Evolutionary conservation across 1,140 invertebrate genomes (phyloP).

Genomic region (Apis dorsata): DNA sequence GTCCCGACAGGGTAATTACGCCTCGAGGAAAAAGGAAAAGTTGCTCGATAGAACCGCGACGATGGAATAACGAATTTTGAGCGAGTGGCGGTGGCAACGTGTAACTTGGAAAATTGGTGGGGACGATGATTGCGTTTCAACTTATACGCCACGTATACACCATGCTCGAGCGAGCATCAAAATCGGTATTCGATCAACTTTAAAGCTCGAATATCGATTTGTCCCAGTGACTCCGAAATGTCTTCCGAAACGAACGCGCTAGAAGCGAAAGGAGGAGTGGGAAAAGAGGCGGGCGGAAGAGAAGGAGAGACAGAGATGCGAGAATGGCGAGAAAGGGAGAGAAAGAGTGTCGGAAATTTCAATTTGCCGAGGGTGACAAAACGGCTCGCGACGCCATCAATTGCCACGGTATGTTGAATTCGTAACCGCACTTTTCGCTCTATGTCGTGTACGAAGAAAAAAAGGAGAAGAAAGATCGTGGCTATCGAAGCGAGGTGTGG

Average conservation of each 20-base stretch:
- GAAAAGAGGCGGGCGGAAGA: neutral
- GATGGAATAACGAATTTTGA: neutral
- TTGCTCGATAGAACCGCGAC: neutral
- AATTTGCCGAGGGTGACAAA: conserved; percentile 58
- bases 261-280: conserved; percentile 12
- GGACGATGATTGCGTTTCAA: neutral
- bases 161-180: neutral
- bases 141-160: neutral
- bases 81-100: no score
- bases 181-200: conserved; percentile 12
- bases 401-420: conserved; percentile 41
- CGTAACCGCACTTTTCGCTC: conserved; percentile 3
- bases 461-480: neutral
- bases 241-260: conserved; percentile 15
- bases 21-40: no score
- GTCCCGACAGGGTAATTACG: neutral
- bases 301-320: neutral
- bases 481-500: neutral
- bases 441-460: neutral
- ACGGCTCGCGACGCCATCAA: conserved; percentile 24
- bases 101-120: neutral
- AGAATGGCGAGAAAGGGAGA: neutral
- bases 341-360: conserved; percentile 51
- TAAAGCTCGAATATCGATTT: conserved; percentile 50
- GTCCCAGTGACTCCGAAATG: conserved; percentile 51